Percentiles rank a stretch among this genome's conserved stretches.
Evolutionary conservation across 2,797 vertebrate species (phyloP).

Genomic region (Delichon dasypus): DNA sequence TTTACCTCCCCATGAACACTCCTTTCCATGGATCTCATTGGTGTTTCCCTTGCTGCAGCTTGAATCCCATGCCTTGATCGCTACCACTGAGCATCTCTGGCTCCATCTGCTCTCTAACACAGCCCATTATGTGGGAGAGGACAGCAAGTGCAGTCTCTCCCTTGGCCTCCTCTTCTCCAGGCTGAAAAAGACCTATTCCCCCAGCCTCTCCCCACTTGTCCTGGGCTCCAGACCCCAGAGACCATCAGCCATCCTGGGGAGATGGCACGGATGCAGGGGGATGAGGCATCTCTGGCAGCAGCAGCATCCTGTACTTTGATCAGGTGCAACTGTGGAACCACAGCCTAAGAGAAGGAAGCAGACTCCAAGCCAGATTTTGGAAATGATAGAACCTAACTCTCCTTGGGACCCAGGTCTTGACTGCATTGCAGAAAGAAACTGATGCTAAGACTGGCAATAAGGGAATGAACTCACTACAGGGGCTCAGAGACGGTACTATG

Average conservation of each 20-base stretch:
- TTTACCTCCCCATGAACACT: background rate
- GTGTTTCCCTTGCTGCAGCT: background rate
- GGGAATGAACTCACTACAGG: background rate
- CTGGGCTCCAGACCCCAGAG: background rate
- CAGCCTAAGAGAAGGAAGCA: background rate
- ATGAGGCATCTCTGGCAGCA: background rate
- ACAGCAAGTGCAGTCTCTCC: background rate
- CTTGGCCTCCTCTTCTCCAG: background rate
- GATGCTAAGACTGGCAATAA: background rate
- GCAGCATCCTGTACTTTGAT: background rate
- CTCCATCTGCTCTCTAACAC: background rate
- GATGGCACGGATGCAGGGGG: background rate
- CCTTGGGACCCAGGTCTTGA: background rate
- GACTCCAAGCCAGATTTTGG: background rate
- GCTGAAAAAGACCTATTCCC: background rate
- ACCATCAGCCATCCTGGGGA: background rate
- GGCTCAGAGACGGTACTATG: rapidly evolving
- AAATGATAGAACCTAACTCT: background rate
- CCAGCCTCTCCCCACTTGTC: background rate
- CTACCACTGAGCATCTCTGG: background rate
- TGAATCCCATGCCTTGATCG: background rate
- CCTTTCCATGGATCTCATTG: background rate
- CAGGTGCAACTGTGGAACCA: background rate
- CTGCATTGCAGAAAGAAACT: background rate
- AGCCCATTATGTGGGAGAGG: background rate